Base-by-base conservation (phyloP, 1,140 invertebrate species). In the Branchinecta lindahli region DNA sequence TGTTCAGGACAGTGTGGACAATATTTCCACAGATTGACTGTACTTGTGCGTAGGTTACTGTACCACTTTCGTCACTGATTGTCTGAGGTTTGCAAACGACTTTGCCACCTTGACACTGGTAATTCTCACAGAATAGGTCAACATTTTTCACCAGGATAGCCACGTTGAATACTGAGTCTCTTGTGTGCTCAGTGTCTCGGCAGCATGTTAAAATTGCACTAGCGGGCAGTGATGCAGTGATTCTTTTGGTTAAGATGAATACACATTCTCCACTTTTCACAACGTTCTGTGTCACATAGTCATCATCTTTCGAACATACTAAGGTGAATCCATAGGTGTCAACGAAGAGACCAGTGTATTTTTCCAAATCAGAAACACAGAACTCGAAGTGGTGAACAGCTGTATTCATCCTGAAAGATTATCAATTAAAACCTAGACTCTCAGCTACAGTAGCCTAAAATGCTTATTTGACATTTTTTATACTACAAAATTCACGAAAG, bases 11-110 rank as follows among this genome's bases (percentile, higher is more conserved):
- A 0, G 82, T 82, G 70, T 83, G 82, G 9, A 80, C 74, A 8
- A 83, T 77, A 74, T 83, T 82, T 2, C 81, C 81, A 69, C 81
- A 77, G 72, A 78, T 79, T n/a, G 82, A 82, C 68, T 77, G 77
- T 0, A 83, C 75, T 8, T 79, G 76, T 7, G 81, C 78, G 70
- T 78, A 77, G 8, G 72, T 76, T 0, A 83, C 76, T 0, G 70
- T 65, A 15, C 81, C 82, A 65, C 73, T 33, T n/a, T 69, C 46
- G 72, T 81, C 79, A 10, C 66, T 70, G 20, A 79, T 68, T 45
- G 67, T 74, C 33, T 72, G 72, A 6, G 76, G 70, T 10, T 74
- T 70, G 66, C 75, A 75, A 18, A 79, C n/a, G 9, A 81, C 68
- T 45, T 70, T 47, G 0, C 73, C 77, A 8, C 77, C 77, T 68